phyloP scores from a whole-genome alignment of 2,113 vertebrate species.

The Cavia porcellus region DNA sequence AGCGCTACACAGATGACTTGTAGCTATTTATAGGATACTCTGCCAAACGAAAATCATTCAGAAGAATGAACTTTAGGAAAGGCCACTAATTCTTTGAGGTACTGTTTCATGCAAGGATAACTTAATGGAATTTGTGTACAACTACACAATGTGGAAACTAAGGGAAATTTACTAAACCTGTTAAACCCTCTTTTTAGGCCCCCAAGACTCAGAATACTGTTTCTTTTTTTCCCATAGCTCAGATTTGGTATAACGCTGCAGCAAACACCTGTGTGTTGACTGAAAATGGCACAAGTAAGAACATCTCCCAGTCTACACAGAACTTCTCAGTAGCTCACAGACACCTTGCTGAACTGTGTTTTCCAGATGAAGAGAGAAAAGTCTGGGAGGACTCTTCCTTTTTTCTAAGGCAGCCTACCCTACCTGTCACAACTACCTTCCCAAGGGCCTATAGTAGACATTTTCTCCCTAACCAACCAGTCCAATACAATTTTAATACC shows the following conservation, averaged over 20 bases:
- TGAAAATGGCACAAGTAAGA: rapidly evolving
- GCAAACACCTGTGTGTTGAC: rapidly evolving
- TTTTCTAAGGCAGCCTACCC: neutral
- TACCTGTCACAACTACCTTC: too few species aligned
- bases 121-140: neutral
- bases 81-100: slow-evolving; percentile 6
- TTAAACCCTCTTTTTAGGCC: neutral
- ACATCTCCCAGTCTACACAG: neutral
- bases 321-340: neutral
- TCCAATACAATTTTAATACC: neutral
- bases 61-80: slow-evolving; percentile 21
- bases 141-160: neutral
- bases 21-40: slow-evolving; percentile 34
- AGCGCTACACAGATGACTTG: slow-evolving; percentile 12
- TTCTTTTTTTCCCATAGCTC: neutral
- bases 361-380: neutral
- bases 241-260: neutral
- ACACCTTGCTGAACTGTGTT: neutral
- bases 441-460: neutral
- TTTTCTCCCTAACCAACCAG: neutral
- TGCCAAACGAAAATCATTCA: neutral
- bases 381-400: neutral
- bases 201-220: neutral
- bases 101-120: neutral
- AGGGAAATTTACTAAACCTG: neutral